Evolutionary conservation across 2,888 invertebrate genomes (phyloP).

Genomic region (Clanis bilineata): DNA sequence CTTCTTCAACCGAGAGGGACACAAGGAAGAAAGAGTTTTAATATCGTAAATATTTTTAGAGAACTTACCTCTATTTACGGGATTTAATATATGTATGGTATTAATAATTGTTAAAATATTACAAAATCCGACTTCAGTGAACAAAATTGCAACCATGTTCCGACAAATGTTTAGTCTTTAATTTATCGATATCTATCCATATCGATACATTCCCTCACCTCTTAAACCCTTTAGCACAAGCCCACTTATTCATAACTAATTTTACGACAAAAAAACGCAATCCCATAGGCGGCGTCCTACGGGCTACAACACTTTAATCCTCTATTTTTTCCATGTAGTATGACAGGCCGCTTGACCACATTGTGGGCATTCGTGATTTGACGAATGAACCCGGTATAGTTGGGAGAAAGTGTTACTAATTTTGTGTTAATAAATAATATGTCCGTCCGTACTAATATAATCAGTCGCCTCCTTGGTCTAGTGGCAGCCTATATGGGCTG

Average conservation of each 20-base stretch:
- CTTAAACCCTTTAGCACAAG: conserved; percentile 45
- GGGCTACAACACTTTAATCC: conserved; percentile 69
- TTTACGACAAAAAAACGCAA: conserved; percentile 54
- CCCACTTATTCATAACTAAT: conserved; percentile 75
- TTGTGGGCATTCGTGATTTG: conserved; percentile 53
- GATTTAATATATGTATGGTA: too few species aligned
- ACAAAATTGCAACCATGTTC: too few species aligned
- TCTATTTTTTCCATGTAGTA: conserved; percentile 60
- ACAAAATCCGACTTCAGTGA: too few species aligned
- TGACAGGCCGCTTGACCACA: conserved; percentile 64
- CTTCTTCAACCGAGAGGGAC: background rate
- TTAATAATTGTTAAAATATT: too few species aligned
- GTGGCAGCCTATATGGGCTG: too few species aligned
- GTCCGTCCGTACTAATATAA: too few species aligned
- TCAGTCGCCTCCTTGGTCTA: too few species aligned
- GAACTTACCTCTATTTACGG: too few species aligned
- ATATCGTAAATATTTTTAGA: too few species aligned
- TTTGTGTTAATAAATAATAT: too few species aligned
- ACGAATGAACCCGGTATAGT: conserved; percentile 48
- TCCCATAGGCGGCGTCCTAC: conserved; percentile 32
- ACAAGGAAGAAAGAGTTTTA: too few species aligned
- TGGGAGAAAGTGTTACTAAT: conserved; percentile 34
- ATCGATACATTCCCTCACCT: conserved; percentile 28
- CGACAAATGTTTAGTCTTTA: background rate
- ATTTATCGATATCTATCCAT: conserved; percentile 6